These are phyloP conservation scores for Amblyraja radiata DNA, from an alignment of 2,797 vertebrate genomes.

Conservation along the genomic window DNA sequence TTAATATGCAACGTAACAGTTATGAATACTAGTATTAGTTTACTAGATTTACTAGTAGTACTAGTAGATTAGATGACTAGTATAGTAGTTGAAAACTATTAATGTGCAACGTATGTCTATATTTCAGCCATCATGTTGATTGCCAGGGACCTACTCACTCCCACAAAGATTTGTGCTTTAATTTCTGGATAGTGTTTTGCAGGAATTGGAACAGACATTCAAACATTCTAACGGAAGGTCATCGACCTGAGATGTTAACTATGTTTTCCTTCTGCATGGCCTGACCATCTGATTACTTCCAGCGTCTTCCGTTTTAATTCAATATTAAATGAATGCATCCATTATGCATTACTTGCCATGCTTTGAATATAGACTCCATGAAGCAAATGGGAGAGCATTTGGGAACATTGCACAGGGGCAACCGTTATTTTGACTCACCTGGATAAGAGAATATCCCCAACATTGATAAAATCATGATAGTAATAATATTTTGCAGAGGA, in stretches of 20 bases:
- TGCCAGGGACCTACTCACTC: neutral
- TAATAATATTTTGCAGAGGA: neutral
- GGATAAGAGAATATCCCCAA: neutral
- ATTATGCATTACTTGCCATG: neutral
- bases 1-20: neutral
- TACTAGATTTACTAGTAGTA: too few relatives aligned
- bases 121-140: neutral
- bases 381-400: neutral
- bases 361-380: neutral
- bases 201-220: neutral
- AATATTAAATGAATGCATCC: neutral
- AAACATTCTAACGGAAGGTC: too few relatives aligned
- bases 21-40: neutral
- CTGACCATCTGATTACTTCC: too few relatives aligned
- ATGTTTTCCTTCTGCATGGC: too few relatives aligned
- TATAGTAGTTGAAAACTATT: neutral
- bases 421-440: neutral
- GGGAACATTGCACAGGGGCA: neutral
- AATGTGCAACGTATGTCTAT: neutral
- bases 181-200: neutral
- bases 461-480: neutral
- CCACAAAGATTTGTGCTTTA: too few relatives aligned
- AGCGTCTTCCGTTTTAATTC: too few relatives aligned
- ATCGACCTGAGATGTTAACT: too few relatives aligned
- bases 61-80: too few relatives aligned